Evolutionary conservation across 2,113 vertebrate genomes (phyloP), one percentile per base, ranked within the genome.

Genomic region (Cavia aperea): DNA sequence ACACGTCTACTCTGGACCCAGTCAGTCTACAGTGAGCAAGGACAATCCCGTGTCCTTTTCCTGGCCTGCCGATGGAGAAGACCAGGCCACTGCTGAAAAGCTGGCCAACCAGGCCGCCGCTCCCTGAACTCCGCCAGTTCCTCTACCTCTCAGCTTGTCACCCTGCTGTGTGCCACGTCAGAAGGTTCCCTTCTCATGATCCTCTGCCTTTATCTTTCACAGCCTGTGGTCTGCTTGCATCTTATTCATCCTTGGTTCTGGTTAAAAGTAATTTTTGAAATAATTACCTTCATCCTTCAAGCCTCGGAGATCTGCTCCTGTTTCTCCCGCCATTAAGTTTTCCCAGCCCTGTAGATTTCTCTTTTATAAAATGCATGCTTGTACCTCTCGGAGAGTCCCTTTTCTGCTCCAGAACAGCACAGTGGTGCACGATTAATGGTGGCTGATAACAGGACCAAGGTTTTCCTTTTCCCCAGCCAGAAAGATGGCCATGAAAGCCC

Each of bases 261-360:
- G 75, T 84, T 43, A 70, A 79, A 91, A 87, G n/a, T 79, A 36
- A 81, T 39, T 93, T 93, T 91, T 89, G 23, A 94, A 79, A 91
- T 82, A 88, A 95, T 79, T 43, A 90, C 88, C 43, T 92, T 88
- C 21, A 89, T 51, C 33, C 73, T 81, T 56, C 24, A 88, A 43
- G 73, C 73, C 58, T 68, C 77, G 89, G 77, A 89, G 91, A 66
- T 82, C 15, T 88, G 39, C 70, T 72, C 15, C 29, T 21, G 91
- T 70, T 75, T 78, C 83, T 68, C 11, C 63, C 83, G 23, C 46
- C 29, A 78, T 78, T 56, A 72, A 89, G 15, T 85, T 92, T 88
- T 87, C 83, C 88, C 23, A 92, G 51, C 24, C 78, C 85, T 23
- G 31, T 70, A 16, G 21, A 72, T 72, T 91, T 56, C 24, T 94